Evolutionary conservation across 2,113 vertebrate genomes (phyloP), one percentile per base, ranked within the genome.

Genomic region (Ophthalmolycus amberensis): DNA sequence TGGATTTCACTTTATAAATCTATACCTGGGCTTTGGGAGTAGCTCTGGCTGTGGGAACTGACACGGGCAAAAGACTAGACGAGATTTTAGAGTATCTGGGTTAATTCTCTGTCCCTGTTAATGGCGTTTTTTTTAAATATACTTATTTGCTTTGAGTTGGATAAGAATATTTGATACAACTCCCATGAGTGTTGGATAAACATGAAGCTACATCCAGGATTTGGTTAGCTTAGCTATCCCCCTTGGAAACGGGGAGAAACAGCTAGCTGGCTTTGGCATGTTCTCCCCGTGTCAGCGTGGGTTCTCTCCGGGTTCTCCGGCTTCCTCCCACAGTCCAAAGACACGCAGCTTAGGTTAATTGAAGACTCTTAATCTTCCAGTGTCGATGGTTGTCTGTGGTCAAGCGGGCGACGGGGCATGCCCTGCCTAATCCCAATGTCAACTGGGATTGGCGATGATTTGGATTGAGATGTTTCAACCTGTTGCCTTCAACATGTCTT

Each of bases 1-100:
- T 83, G 5, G 70, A 75, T 83, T 81, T 75, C 37, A 75, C 62
- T 80, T 80, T 32, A 63, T 67, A 83, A 72, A 89, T 71, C 79
- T n/a, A 75, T 68, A 67, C 10, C 2, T 71, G 48, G 18, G 63
- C 60, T 81, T 58, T 81, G 34, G 60, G 75, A 58, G 38, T 20
- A 42, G 34, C 58, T 87, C 9, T 79, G 32, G 1, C 29, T 71
- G 64, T 83, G 65, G 69, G 70, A 77, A 68, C 64, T 27, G 50
- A 54, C 4, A 1, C 3, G 7, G 9, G 14, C 77, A 22, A 56
- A 54, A 60, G 15, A 72, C 42, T 69, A 34, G 34, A 34, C 63
- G 11, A 62, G 38, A 62, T n/a, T 32, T 37, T 4, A 1, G 5
- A 74, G 48, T 65, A n/a, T 14, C 54, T 77, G 48, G 56, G 15